phyloP scores from a whole-genome alignment of 2,797 vertebrate genomes.

The Hippoglossus hippoglossus region DNA sequence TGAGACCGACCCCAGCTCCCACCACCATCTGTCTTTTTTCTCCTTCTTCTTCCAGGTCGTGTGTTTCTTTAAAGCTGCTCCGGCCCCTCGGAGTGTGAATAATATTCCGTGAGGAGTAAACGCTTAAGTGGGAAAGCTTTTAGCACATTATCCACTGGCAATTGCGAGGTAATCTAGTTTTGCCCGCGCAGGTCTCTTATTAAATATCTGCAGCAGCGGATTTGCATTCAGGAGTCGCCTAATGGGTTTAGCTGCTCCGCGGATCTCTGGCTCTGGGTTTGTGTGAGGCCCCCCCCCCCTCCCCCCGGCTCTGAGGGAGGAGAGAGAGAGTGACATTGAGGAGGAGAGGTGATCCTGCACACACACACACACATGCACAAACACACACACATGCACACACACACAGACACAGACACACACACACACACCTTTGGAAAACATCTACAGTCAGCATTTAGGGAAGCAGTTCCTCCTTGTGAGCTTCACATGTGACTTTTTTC shows the following conservation, averaged over 20 bases:
- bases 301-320: conserved; percentile 60
- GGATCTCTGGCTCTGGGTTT: conserved; percentile 73
- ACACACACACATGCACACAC: conserved; percentile 6
- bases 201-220: conserved; percentile 89
- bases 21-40: conserved; percentile 32
- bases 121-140: conserved; percentile 93
- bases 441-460: too few species aligned
- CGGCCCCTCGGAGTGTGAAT: conserved; percentile 91
- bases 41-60: background rate
- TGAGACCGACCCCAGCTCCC: conserved; percentile 14
- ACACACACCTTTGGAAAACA: conserved; percentile 15
- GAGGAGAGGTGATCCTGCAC: conserved; percentile 69
- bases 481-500: background rate
- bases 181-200: conserved; percentile 87
- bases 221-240: conserved; percentile 90
- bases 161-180: conserved; percentile 91
- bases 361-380: conserved; percentile 11
- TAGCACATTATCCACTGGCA: conserved; percentile 95
- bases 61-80: conserved; percentile 74
- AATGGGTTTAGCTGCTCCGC: conserved; percentile 87
- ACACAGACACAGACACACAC: conserved; percentile 7
- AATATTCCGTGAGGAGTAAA: conserved; percentile 89
- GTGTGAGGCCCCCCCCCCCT: conserved; percentile 53
- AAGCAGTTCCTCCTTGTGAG: conserved; percentile 22
- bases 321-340: conserved; percentile 89